Evolutionary conservation across 2,113 vertebrate species (phyloP).

Genomic region (Gambusia holbrooki): DNA sequence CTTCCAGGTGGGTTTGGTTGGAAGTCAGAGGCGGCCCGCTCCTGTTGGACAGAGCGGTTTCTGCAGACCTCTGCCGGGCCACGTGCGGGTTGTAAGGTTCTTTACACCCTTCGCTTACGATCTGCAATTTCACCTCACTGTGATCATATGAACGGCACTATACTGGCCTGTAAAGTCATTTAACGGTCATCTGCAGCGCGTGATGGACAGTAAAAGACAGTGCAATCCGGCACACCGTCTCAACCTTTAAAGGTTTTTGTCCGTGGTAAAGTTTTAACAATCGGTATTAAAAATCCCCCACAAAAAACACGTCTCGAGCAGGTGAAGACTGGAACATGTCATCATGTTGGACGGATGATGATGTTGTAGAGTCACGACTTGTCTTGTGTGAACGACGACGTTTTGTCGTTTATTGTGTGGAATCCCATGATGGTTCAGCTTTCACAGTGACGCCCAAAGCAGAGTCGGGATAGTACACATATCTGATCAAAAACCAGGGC

Average conservation of each 20-base stretch:
- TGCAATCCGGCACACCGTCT: background rate
- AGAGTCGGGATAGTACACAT: background rate
- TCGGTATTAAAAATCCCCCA: background rate
- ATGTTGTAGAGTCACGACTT: background rate
- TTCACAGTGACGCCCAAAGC: no score
- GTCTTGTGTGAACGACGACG: background rate
- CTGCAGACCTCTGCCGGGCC: slow-evolving; percentile 38
- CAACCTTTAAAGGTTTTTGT: slow-evolving; percentile 2
- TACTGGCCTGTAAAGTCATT: slow-evolving; percentile 8
- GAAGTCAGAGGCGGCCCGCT: slow-evolving; percentile 39
- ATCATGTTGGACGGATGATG: background rate
- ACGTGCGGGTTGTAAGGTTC: slow-evolving; percentile 46
- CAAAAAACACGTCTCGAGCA: no score
- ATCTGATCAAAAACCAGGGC: background rate
- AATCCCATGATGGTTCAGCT: no score
- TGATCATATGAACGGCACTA: background rate
- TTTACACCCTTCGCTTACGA: slow-evolving; percentile 34
- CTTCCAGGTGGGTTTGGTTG: slow-evolving; percentile 26
- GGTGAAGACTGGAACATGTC: background rate
- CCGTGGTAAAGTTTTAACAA: background rate
- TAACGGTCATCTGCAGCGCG: background rate
- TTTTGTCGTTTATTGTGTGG: no score
- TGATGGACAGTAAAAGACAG: background rate
- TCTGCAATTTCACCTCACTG: slow-evolving; percentile 3
- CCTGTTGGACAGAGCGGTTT: slow-evolving; percentile 22